phyloP scores from a whole-genome alignment of 2,888 invertebrate species.

The Aricia artaxerxes region DNA sequence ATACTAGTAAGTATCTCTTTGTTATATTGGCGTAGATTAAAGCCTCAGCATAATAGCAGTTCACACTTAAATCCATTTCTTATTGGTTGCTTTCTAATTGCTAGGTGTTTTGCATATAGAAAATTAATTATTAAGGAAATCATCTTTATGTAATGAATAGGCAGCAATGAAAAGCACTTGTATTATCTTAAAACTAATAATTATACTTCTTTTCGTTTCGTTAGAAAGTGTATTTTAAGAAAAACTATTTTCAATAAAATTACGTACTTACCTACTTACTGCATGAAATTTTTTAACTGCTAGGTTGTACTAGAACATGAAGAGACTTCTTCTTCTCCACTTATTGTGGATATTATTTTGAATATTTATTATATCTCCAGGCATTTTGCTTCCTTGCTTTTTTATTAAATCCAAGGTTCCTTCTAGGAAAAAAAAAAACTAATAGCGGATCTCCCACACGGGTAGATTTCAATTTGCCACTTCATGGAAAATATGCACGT shows the following conservation, averaged over 20 bases:
- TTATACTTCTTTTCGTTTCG: too few relatives aligned
- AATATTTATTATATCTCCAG: neutral
- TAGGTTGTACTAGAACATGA: too few relatives aligned
- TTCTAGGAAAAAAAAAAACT: neutral
- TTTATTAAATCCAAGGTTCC: neutral
- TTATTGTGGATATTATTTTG: too few relatives aligned
- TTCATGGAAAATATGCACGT: neutral
- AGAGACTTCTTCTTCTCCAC: too few relatives aligned
- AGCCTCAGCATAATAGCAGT: neutral
- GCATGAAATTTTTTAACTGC: too few relatives aligned
- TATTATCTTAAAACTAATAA: neutral
- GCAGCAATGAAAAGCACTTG: neutral
- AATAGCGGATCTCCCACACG: neutral
- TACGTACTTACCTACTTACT: too few relatives aligned
- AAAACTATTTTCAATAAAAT: too few relatives aligned
- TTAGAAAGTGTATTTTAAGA: too few relatives aligned
- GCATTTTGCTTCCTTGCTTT: neutral
- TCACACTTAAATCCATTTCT: neutral
- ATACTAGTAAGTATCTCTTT: too few relatives aligned
- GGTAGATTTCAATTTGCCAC: neutral
- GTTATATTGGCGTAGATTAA: too few relatives aligned
- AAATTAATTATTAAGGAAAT: neutral
- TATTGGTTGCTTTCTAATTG: constrained; percentile 4
- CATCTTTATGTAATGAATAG: neutral
- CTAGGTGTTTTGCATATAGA: neutral